Evolutionary conservation across 64 coral and sea anemone species (phyloP), one percentile per base, ranked within the genome.

Genomic region (Montipora capricornis): DNA sequence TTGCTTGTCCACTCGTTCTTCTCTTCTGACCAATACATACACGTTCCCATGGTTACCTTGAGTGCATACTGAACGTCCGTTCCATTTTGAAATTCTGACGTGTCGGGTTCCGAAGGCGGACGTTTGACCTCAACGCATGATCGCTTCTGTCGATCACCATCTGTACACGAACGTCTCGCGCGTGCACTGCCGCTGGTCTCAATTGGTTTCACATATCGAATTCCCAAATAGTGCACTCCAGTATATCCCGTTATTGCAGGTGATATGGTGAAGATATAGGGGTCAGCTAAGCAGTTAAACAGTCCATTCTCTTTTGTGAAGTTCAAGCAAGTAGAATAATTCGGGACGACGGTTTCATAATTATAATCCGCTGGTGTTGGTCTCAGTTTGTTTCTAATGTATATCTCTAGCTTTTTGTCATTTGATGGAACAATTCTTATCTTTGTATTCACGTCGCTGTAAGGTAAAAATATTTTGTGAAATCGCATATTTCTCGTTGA

Each of bases 11-110:
- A 97, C 50, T 79, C 90, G 5, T 89, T 77, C 5, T 92, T 75
- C 20, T 92, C 61, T 22, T 79, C 89, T 57, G 96, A 97, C 93
- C 96, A 97, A 68, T 97, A 97, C 93, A 97, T 88, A n/a, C 96
- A 97, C 5, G 83, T 13, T 19, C 89, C 69, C 83, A 95, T 49
- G 2, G 93, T 88, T 17, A 97, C 88, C 5, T 44, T 83, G 70
- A 97, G 53, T 22, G 78, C 82, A 67, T 97, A 97, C 47, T 89
- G 88, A 11, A 94, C 87, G 44, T 97, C 96, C 10, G 96, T 89
- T 45, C 78, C 91, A 19, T 83, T 75, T 19, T 95, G 91, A 77
- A 92, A 97, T 29, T 89, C n/a, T 59, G 89, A 90, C 46, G 81
- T 79, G 16, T 84, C 58, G 68, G 59, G 15, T 51, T 73, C 46